These are phyloP conservation scores for Halesus radiatus DNA, from an alignment of 1,140 invertebrate species.

Conservation along the genomic window DNA sequence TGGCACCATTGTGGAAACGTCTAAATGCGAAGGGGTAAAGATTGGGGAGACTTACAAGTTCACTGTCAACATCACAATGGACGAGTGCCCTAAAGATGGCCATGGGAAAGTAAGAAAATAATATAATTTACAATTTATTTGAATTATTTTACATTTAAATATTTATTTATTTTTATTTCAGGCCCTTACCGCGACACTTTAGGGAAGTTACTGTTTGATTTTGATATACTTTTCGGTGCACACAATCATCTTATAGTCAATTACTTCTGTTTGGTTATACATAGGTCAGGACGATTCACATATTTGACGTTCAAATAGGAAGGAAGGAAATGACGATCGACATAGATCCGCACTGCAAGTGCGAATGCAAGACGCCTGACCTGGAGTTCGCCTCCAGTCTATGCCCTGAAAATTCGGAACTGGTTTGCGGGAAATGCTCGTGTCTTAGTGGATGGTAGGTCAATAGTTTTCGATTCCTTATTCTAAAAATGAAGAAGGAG, in stretches of 20 bases:
- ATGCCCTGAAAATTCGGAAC: slow-evolving; percentile 68
- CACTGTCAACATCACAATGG: slow-evolving; percentile 70
- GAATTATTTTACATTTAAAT: too few species aligned
- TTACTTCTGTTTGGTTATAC: slow-evolving; percentile 34
- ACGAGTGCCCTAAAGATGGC: slow-evolving; percentile 12
- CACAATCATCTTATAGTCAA: not conserved
- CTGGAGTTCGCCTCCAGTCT: slow-evolving; percentile 58
- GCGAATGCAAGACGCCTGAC: slow-evolving; percentile 47
- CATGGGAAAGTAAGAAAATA: slow-evolving; percentile 25
- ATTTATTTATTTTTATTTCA: too few species aligned
- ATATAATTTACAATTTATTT: too few species aligned
- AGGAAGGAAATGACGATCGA: slow-evolving; percentile 66
- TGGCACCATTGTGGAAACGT: slow-evolving; percentile 64
- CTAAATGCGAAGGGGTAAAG: slow-evolving; percentile 70
- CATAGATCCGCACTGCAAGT: slow-evolving; percentile 67
- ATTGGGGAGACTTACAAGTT: slow-evolving; percentile 72
- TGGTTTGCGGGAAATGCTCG: slow-evolving; percentile 72
- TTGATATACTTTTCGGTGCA: not conserved
- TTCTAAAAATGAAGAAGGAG: too few species aligned
- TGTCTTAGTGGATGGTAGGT: slow-evolving; percentile 73
- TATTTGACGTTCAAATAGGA: slow-evolving; percentile 69
- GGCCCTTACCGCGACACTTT: too few species aligned
- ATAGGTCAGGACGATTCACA: slow-evolving; percentile 61
- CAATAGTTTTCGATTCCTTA: too few species aligned
- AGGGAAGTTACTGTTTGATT: not conserved